Evolutionary conservation across 2,888 invertebrate species (phyloP), one percentile per base, ranked within the genome.

Genomic region (Dasypolia templi): DNA sequence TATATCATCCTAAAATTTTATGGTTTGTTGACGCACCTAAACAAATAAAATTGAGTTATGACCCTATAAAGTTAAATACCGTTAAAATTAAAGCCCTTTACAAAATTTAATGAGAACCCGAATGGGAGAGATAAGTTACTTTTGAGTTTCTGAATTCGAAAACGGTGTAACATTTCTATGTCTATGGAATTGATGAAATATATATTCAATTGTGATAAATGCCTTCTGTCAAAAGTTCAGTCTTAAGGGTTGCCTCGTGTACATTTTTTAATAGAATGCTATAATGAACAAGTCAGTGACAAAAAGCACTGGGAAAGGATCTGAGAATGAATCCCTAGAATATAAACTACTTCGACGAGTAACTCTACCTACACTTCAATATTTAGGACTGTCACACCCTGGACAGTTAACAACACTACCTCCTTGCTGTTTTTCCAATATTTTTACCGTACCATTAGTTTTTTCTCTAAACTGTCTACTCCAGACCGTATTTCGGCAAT

Each of bases 41-140:
- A 86, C 89, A 90, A 89, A 89, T 89, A 86, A 89, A 89, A 83
- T 88, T 88, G 86, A 89, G 83, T 88, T 89, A 89, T 85, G 83
- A 83, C 84, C 82, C 87, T 79, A 82, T 87, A 87, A 87, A 90
- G 84, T 89, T 87, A 88, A 88, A 86, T 82, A 82, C 80, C 81
- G 77, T 79, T 79, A 75, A 78, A 77, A 72, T 84, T 72, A 73
- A 87, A 73, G 75, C 67, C 61, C 42, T 76, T 72, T 73, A 68
- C 66, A 87, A 64, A 67, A 84, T 85, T 82, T 82, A 63, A 85
- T 72, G 75, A 68, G 53, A 53, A 55, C n/a, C 35, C 17, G 49
- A 71, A 65, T 70, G 66, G 29, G 44, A 0, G n/a, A 46, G 46
- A 64, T 75, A 56, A n/a, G 56, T 67, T 32, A 29, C 63, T 53